Percentiles rank a stretch among this genome's conserved stretches.
These are phyloP conservation scores for Heterochromis multidens DNA, from an alignment of 2,113 vertebrate species.

Conservation along the genomic window DNA sequence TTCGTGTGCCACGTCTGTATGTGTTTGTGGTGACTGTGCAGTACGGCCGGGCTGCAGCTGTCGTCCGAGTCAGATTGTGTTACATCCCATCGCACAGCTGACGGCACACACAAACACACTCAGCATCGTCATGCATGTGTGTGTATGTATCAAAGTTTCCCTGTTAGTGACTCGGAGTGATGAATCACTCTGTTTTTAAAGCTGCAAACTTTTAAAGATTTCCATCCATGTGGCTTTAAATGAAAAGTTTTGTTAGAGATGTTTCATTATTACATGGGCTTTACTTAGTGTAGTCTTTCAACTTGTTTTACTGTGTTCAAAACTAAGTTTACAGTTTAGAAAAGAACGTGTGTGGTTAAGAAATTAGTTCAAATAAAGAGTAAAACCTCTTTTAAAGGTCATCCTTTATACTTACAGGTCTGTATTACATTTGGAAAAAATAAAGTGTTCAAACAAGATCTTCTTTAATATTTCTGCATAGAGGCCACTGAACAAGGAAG, in stretches of 20 bases:
- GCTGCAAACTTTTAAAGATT: background rate
- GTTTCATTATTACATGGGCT: no score
- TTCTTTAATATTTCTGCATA: background rate
- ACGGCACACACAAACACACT: conserved; percentile 6
- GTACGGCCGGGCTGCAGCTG: conserved; percentile 48
- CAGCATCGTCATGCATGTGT: background rate
- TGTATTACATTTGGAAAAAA: no score
- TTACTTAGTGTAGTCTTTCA: no score
- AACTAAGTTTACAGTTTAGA: no score
- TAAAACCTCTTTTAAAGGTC: background rate
- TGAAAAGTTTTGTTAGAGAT: no score
- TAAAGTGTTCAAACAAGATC: background rate
- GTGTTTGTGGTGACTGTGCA: conserved; percentile 26
- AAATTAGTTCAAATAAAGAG: background rate
- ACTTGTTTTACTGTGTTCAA: no score
- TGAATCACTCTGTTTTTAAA: background rate
- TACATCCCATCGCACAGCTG: conserved; percentile 53
- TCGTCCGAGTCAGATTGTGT: conserved; percentile 37
- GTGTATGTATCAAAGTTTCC: background rate
- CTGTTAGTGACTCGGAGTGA: background rate
- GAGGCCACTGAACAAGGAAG: background rate
- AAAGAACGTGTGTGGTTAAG: no score
- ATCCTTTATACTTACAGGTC: background rate
- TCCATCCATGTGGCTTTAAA: no score
- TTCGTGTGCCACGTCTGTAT: background rate